Evolutionary conservation across 2,888 invertebrate genomes (phyloP), one percentile per base, ranked within the genome.

Genomic region (Cetonia aurata): DNA sequence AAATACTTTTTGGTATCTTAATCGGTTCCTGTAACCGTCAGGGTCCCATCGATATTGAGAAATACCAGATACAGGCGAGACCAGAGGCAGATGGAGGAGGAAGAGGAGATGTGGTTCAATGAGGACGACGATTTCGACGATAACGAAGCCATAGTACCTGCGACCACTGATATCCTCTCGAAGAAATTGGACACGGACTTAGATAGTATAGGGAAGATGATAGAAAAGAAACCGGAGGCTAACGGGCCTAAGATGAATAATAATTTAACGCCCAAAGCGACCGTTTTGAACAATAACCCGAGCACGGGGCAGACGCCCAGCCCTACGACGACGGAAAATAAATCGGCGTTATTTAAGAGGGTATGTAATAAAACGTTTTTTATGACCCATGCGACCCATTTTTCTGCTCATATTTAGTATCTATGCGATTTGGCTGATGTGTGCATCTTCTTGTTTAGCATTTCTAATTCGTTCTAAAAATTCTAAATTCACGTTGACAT

Each of bases 101-200:
- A 98, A 79, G 98, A 99, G 82, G 98, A 98, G 86, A 95, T 97
- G 92, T 99, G 98, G 98, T 98, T 98, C 86, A 96, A 97, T 82
- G 96, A 97, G 79, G 98, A 98, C 76, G 98, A 98, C 82, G 96
- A 96, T 82, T 92, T 94, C 75, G 93, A 95, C 73, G 96, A 96
- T 80, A 93, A 92, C 73, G 89, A 91, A 78, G 85, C 88, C 13
- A 87, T 88, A 15, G 85, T 87, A 33, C 86, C 87, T 17, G 85
- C 85, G 83, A 77, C 83, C 37, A 83, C 83, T 71, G 89, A 89
- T 77, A 84, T 88, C 72, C 82, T 89, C 67, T 86, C 86, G 72
- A 88, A 87, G 79, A 89, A 89, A 80, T 79, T 89, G 67, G 89
- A 89, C 75, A 84, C 87, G 12, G 89, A 89, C 77, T 83, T 90